A percentile compares a stretch with the other conserved stretches of the same genome.
These are phyloP conservation scores for Rhagoletis zephyria DNA, from an alignment of 1,140 invertebrate genomes.

Conservation along the genomic window DNA sequence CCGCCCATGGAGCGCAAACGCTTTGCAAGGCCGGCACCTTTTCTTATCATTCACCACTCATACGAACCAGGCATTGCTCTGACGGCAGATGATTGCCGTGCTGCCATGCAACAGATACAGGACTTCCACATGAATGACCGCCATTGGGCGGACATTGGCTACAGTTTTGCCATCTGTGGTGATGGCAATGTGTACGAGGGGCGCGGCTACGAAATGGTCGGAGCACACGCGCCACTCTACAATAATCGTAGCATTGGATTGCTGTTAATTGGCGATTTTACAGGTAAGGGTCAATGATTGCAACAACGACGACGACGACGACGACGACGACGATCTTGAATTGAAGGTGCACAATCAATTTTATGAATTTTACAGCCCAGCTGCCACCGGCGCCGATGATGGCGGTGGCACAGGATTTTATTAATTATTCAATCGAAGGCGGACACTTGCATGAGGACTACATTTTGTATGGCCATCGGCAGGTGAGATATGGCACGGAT, in stretches of 20 bases:
- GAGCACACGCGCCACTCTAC: constrained; percentile 78
- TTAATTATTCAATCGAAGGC: constrained; percentile 75
- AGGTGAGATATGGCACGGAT: constrained; percentile 76
- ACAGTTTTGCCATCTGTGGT: constrained; percentile 75
- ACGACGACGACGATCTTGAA: background rate
- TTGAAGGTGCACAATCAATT: background rate
- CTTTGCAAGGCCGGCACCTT: constrained; percentile 77
- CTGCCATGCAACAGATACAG: constrained; percentile 76
- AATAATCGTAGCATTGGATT: constrained; percentile 79
- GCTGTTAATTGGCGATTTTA: constrained; percentile 73
- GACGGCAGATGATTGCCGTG: constrained; percentile 72
- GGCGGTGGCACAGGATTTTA: constrained; percentile 75
- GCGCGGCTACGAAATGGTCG: constrained; percentile 78
- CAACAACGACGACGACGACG: background rate
- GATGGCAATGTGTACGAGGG: constrained; percentile 77
- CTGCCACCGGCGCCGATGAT: constrained; percentile 76
- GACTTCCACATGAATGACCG: constrained; percentile 75
- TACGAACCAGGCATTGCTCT: constrained; percentile 77
- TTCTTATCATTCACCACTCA: constrained; percentile 83
- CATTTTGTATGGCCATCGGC: constrained; percentile 79
- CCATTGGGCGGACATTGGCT: constrained; percentile 80
- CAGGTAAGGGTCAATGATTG: constrained; percentile 23
- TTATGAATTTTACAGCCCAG: constrained; percentile 31
- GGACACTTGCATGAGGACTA: constrained; percentile 73
- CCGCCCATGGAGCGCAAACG: constrained; percentile 70